A percentile compares a stretch with the other conserved stretches of the same genome.
Evolutionary conservation across 2,888 invertebrate genomes (phyloP).

Genomic region (Glaucopsyche alexis): DNA sequence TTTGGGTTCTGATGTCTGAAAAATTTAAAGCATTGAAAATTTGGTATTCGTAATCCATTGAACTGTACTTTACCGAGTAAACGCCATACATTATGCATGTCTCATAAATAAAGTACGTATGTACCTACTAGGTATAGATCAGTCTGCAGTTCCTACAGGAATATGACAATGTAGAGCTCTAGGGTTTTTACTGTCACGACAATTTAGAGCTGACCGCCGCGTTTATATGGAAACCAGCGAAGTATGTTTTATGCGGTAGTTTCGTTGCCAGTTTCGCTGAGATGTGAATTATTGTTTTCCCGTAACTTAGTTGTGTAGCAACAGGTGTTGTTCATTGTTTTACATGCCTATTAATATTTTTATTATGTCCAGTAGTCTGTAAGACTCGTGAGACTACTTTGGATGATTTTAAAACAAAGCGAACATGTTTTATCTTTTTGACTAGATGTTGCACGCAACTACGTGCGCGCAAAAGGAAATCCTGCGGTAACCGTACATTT

Average conservation of each 20-base stretch:
- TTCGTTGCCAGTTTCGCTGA: not conserved
- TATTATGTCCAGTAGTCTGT: not conserved
- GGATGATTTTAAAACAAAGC: no score
- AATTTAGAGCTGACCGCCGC: conserved; percentile 7
- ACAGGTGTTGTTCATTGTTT: conserved; percentile 14
- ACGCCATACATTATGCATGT: conserved; percentile 23
- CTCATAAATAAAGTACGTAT: conserved; percentile 23
- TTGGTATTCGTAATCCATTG: not conserved
- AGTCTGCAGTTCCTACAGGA: conserved; percentile 2
- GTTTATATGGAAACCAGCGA: not conserved
- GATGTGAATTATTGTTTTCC: not conserved
- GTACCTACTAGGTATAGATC: not conserved
- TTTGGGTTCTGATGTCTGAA: no score
- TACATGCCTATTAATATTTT: not conserved
- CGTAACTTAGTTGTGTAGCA: not conserved
- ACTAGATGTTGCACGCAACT: no score
- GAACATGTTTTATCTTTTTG: no score
- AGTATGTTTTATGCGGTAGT: conserved; percentile 16
- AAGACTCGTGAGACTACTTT: not conserved
- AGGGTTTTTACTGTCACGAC: conserved; percentile 15
- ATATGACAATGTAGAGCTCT: conserved; percentile 18
- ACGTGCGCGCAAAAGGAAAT: no score
- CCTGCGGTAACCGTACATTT: no score
- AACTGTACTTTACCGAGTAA: conserved; percentile 16
- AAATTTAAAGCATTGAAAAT: not conserved